These are phyloP conservation scores for Prietella phreatophila DNA, from an alignment of 2,113 vertebrate genomes.

Conservation along the genomic window DNA sequence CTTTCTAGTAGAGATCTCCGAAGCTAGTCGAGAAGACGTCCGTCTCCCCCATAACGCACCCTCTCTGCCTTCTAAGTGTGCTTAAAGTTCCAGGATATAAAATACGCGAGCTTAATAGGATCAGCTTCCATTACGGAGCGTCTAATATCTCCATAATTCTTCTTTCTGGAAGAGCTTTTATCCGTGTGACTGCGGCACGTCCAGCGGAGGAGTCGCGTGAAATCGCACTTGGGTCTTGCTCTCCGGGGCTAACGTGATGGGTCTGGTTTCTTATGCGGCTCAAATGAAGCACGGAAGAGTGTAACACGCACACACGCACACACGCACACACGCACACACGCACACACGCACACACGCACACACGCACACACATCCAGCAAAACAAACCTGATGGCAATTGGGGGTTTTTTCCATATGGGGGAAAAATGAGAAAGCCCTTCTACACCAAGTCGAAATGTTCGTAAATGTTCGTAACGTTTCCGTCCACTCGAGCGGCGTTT, in stretches of 20 bases:
- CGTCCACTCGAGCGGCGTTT: too few relatives aligned
- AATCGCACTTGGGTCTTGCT: background rate
- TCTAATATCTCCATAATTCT: constrained; percentile 37
- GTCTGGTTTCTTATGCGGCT: background rate
- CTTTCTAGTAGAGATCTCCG: background rate
- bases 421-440: background rate
- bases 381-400: background rate
- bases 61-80: background rate
- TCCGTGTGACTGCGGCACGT: constrained; percentile 20
- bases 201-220: background rate
- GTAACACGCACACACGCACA: background rate
- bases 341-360: constrained; percentile 9
- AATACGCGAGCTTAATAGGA: constrained; percentile 21
- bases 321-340: constrained; percentile 4
- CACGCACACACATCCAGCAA: background rate
- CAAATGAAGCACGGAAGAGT: background rate
- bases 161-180: constrained; percentile 11
- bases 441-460: background rate
- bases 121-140: constrained; percentile 16
- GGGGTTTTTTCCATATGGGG: too few relatives aligned
- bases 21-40: background rate
- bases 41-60: background rate
- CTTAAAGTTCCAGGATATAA: background rate
- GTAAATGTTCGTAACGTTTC: too few relatives aligned
- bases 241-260: background rate